Evolutionary conservation across 37 sponge, comb jelly and placozoan species (phyloP), one percentile per base, ranked within the genome.

Genomic region (Ianthella basta): DNA sequence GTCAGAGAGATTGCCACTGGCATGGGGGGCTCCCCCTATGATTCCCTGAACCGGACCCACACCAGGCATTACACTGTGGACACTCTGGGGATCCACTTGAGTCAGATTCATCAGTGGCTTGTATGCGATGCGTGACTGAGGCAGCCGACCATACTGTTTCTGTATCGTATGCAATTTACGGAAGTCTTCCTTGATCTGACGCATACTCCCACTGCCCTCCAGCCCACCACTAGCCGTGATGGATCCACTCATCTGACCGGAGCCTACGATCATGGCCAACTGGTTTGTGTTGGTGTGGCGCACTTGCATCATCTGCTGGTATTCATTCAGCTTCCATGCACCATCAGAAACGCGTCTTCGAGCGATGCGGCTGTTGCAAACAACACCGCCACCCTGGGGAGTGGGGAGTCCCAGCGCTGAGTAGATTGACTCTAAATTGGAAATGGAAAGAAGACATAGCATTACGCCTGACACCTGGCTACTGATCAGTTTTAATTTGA

Each of bases 21-120:
- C 20, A 35, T 34, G 32, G 72, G n/a, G n/a, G 4, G 10, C 64
- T 61, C 24, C 27, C 29, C 29, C 27, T 10, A 4, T 6, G 29
- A 27, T 61, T 10, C 64, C 64, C 24, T 27, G 27, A 5, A 35
- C 37, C 37, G 36, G 36, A 3, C 30, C 32, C 50, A 44, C 50
- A 44, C 50, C 50, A 44, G 6, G 8, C 50, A 44, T 44, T 44
- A 44, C 8, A 21, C 32, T 35, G 37, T 35, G 72, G 10, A 70
- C 34, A 33, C 37, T 70, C 72, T 70, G 34, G 37, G 29, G 37
- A 12, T 70, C 72, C 37, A 33, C 30, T 10, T 61, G 64, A 27
- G 24, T 61, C 72, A 70, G 37, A 35, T 70, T 70, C 72, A 70
- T 27, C 37, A 30, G 36, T 35, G 72, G 72, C 37, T 70, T 70